Evolutionary conservation across 2,797 vertebrate species (phyloP).

Genomic region (Poeciliopsis infans): DNA sequence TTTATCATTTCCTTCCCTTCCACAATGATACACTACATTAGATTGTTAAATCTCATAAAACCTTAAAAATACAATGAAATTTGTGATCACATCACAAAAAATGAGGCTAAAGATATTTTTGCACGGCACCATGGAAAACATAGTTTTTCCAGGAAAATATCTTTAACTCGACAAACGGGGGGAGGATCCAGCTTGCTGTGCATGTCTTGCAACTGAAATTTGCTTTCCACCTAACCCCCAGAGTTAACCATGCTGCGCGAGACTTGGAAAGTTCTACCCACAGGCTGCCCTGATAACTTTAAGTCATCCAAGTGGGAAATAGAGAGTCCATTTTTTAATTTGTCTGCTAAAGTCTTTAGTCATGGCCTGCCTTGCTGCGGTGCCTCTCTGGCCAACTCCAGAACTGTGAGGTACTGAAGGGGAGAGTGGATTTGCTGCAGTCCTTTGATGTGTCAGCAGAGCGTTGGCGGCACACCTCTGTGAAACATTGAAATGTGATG

Average conservation of each 20-base stretch:
- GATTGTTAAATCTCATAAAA: not conserved
- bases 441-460: conserved; percentile 81
- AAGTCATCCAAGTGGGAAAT: conserved; percentile 69
- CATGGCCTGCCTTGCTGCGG: conserved; percentile 70
- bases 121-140: not conserved
- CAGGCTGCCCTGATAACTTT: conserved; percentile 59
- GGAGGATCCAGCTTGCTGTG: not conserved
- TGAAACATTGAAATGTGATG: conserved; percentile 74
- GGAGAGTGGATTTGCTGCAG: conserved; percentile 63
- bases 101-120: not conserved
- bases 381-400: conserved; percentile 50
- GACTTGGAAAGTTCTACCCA: conserved; percentile 52
- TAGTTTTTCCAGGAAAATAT: conserved; percentile 19
- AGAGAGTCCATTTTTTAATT: conserved; percentile 71
- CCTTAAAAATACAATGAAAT: not conserved
- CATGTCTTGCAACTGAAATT: conserved; percentile 49
- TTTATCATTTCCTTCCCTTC: not conserved
- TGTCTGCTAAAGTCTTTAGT: conserved; percentile 68
- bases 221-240: conserved; percentile 39
- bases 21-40: not conserved
- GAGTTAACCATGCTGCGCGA: conserved; percentile 33
- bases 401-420: conserved; percentile 59
- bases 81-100: not conserved
- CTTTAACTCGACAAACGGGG: conserved; percentile 16
- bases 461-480: conserved; percentile 65